Evolutionary conservation across 2,797 vertebrate species (phyloP).

Genomic region (Sebastes taczanowskii): DNA sequence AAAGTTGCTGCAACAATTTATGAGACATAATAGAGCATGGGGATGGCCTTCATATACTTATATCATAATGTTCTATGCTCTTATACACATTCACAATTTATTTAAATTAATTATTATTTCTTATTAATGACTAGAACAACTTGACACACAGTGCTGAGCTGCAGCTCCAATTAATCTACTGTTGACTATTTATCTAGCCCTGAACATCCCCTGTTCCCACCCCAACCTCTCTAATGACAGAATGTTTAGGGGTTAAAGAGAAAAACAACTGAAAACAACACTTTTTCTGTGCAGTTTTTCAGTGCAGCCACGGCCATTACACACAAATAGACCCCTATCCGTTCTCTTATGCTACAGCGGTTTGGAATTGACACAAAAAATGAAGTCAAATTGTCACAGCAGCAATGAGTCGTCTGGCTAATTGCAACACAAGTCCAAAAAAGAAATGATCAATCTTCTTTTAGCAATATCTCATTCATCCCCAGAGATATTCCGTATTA

Average conservation of each 20-base stretch:
- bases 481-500: conserved; percentile 12
- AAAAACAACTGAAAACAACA: not conserved
- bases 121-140: too few relatives aligned
- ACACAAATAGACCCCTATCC: conserved; percentile 5
- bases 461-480: conserved; percentile 41
- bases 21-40: too few relatives aligned
- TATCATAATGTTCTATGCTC: too few relatives aligned
- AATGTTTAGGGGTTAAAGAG: not conserved
- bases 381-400: conserved; percentile 36
- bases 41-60: too few relatives aligned
- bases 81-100: too few relatives aligned
- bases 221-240: too few relatives aligned
- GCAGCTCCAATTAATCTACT: too few relatives aligned
- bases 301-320: not conserved
- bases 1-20: too few relatives aligned
- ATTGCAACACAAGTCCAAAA: conserved; percentile 46
- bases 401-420: conserved; percentile 43
- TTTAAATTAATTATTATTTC: too few relatives aligned
- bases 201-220: too few relatives aligned
- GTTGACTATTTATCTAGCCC: too few relatives aligned
- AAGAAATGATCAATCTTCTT: conserved; percentile 45
- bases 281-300: not conserved
- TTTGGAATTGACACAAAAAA: conserved; percentile 18
- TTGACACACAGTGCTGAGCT: too few relatives aligned
- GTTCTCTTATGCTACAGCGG: not conserved